phyloP scores from a whole-genome alignment of 2,888 invertebrate species.

The Gibbula magus region DNA sequence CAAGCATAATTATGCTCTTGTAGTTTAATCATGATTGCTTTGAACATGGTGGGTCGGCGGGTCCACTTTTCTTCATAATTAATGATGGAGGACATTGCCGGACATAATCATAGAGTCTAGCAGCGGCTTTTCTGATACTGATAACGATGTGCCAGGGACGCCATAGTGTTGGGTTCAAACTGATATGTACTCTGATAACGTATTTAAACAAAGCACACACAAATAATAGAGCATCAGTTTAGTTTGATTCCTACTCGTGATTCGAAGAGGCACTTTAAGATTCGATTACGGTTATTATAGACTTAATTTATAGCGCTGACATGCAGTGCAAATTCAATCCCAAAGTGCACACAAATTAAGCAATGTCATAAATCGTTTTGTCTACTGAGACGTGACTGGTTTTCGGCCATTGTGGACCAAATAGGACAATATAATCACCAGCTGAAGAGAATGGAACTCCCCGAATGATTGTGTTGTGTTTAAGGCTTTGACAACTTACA shows the following conservation, averaged over 20 bases:
- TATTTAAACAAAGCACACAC: background rate
- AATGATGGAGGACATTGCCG: too few species aligned
- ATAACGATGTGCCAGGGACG: too few species aligned
- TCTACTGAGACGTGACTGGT: too few species aligned
- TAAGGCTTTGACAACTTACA: conserved; percentile 5
- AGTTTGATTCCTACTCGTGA: background rate
- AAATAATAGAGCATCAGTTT: background rate
- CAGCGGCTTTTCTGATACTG: too few species aligned
- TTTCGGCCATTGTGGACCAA: background rate
- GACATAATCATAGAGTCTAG: too few species aligned
- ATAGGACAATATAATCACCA: background rate
- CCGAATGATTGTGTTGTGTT: background rate
- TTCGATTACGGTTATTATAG: conserved; percentile 12
- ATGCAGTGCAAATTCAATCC: background rate
- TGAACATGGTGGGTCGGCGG: too few species aligned
- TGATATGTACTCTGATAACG: too few species aligned
- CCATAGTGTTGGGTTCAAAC: too few species aligned
- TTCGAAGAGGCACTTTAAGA: background rate
- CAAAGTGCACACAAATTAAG: background rate
- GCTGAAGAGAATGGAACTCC: background rate
- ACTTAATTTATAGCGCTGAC: conserved; percentile 2
- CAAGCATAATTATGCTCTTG: too few species aligned
- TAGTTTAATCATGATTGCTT: too few species aligned
- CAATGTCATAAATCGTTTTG: conserved; percentile 15
- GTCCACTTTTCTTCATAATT: too few species aligned